Evolutionary conservation across 2,888 invertebrate species (phyloP), one percentile per base, ranked within the genome.

Genomic region (Ormyrus pomaceus): DNA sequence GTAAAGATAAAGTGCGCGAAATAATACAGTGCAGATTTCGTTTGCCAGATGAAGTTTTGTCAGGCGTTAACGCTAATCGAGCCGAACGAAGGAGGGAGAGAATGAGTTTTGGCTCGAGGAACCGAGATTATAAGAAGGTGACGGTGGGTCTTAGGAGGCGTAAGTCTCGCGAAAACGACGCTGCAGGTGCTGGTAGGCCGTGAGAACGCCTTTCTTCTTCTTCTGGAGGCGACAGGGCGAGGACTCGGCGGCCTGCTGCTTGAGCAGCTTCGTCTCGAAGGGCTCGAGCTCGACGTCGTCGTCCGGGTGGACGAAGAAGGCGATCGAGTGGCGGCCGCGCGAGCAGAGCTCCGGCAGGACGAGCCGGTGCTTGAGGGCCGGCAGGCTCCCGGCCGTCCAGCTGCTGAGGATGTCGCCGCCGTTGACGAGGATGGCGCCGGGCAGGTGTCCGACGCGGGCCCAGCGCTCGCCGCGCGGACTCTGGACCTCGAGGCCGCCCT

Each of bases 231-330:
- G 87, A 80, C 92, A 91, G 6, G 91, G 86, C 78, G 92, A 91
- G 6, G 88, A 78, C 81, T 89, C 88, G 34, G 61, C 88, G 87
- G 65, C 78, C 84, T 1, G 86, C 77, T 34, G 34, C 62, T 86
- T 86, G 6, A 83, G 81, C 9, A 88, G 86, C 82, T 91, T 92
- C 34, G 91, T 90, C 4, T 92, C 92, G 79, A 94, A 88, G 10
- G 92, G 91, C 46, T 92, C 92, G 76, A 94, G 90, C 62, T 88
- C 86, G 6, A 92, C 92, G 82, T 92, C 92, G 84, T 91, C 91
- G 91, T 95, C 95, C 2, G 96, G 95, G 91, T 95, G 95, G 85
- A 95, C 94, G 92, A 95, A 95, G 91, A 94, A 95, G 50, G 95
- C 95, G 83, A 95, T 93, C 85, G 95, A 95, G 91, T 95, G 95